These are phyloP conservation scores for Copidosoma aretas DNA, from an alignment of 2,888 invertebrate genomes.

Conservation along the genomic window DNA sequence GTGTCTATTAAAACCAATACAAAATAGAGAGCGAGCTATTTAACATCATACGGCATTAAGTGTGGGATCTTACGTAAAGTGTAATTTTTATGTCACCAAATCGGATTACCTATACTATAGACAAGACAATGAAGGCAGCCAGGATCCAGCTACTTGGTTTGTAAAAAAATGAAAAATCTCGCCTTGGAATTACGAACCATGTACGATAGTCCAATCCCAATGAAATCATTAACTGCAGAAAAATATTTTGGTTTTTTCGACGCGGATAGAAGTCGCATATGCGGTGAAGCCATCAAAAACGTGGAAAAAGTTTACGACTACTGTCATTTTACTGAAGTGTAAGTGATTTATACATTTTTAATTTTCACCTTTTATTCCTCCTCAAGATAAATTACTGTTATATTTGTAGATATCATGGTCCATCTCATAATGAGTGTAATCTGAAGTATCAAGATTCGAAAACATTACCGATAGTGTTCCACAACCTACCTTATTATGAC, in stretches of 20 bases:
- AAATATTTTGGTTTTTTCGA: background rate
- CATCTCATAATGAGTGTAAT: too few relatives aligned
- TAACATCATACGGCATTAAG: too few relatives aligned
- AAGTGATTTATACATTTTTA: conserved; percentile 34
- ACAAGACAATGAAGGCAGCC: background rate
- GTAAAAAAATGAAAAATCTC: conserved; percentile 7
- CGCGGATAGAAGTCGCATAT: conserved; percentile 31
- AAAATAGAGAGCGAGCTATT: too few relatives aligned
- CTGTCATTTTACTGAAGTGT: conserved; percentile 39
- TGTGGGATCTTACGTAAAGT: too few relatives aligned
- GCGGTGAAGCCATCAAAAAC: conserved; percentile 18
- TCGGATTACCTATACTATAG: too few relatives aligned
- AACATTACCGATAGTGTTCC: conserved; percentile 42
- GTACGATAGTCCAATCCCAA: background rate
- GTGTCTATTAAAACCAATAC: too few relatives aligned
- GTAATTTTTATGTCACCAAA: too few relatives aligned
- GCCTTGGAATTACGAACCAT: background rate
- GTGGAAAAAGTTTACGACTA: conserved; percentile 39
- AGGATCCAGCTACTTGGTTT: conserved; percentile 14
- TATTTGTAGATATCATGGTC: too few relatives aligned
- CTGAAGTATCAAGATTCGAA: conserved; percentile 19
- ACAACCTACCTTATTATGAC: conserved; percentile 42
- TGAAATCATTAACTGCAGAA: background rate
- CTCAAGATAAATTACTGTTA: too few relatives aligned
- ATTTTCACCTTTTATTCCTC: too few relatives aligned